Base-by-base conservation (phyloP, 2,113 vertebrate species). In the Oncorhynchus keta region DNA sequence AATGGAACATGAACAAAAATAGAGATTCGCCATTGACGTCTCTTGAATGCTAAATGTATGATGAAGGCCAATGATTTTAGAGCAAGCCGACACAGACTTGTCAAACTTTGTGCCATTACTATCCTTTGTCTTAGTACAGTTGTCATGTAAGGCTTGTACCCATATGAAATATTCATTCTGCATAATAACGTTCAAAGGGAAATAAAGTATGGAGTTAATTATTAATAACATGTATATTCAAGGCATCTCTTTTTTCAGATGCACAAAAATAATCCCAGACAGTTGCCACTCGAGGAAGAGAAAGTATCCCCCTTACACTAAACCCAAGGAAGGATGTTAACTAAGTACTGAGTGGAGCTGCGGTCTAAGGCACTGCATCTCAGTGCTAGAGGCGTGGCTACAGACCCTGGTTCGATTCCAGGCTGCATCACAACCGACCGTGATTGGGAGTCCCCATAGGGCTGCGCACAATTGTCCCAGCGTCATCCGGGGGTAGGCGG, bases 221-320 rank as follows among this genome's bases (percentile, higher is more conserved):
- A 94, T 94, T 94, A 91, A 93, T 94, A 86, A 81, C 87, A 83
- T 93, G 93, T 93, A 91, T 94, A 94, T 92, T 93, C 92, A 92
- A 92, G 91, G 88, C 91, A 86, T 90, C 85, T 84, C 79, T 83
- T 86, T 89, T 91, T 89, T 85, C 80, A 86, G 75, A 86, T 66
- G 84, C 81, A 84, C 79, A 79, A 89, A 89, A 90, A 90, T 89
- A 92, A 90, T 93, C 87, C 90, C 88, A 88, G 90, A 89, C 89
- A 91, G 87, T 92, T 90, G 88, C 87, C 82, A 89, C 89, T 88
- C 85, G 49, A 84, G 84, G 78, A 81, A 78, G 78, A 81, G 79
- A 84, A 84, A 84, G 81, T 86, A 86, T 84, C 80, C 89, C 87
- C 85, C 80, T 62, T 85, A 88, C 87, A 74, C 83, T 16, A 11